Conservation (phyloP, 2,888 invertebrate genomes). For the Cheilosia vernalis region DNA sequence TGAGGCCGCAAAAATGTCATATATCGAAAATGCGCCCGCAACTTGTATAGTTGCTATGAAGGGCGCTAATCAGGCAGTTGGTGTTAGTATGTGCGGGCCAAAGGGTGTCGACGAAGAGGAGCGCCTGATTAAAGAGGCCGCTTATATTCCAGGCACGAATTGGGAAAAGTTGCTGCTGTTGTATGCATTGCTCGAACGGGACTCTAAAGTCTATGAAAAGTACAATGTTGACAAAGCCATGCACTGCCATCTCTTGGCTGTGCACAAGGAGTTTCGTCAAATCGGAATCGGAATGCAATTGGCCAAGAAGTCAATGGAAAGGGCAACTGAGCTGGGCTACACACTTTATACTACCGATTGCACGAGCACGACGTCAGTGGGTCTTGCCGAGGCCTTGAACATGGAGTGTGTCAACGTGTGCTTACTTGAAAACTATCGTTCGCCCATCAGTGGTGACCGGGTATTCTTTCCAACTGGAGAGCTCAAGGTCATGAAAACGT, state of each 20-base stretch:
- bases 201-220: constrained; percentile 78
- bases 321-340: constrained; percentile 77
- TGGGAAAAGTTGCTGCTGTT: constrained; percentile 79
- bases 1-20: constrained; percentile 78
- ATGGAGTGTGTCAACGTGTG: constrained; percentile 78
- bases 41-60: constrained; percentile 73
- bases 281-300: constrained; percentile 78
- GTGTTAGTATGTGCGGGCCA: constrained; percentile 79
- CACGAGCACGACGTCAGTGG: constrained; percentile 80
- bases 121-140: constrained; percentile 76
- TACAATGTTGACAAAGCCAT: constrained; percentile 77
- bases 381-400: constrained; percentile 77
- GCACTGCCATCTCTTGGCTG: constrained; percentile 79
- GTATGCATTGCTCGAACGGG: constrained; percentile 78
- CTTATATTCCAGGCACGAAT: constrained; percentile 77
- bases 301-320: constrained; percentile 74
- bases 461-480: constrained; percentile 78
- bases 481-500: constrained; percentile 79
- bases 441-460: constrained; percentile 76
- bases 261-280: constrained; percentile 78
- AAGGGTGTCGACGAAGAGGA: constrained; percentile 77
- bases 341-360: constrained; percentile 80
- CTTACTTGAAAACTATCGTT: constrained; percentile 78
- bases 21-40: constrained; percentile 60
- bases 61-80: constrained; percentile 77